These are phyloP conservation scores for Plumapathes pennacea DNA, from an alignment of 92 coral and sea anemone species.

Conservation along the genomic window DNA sequence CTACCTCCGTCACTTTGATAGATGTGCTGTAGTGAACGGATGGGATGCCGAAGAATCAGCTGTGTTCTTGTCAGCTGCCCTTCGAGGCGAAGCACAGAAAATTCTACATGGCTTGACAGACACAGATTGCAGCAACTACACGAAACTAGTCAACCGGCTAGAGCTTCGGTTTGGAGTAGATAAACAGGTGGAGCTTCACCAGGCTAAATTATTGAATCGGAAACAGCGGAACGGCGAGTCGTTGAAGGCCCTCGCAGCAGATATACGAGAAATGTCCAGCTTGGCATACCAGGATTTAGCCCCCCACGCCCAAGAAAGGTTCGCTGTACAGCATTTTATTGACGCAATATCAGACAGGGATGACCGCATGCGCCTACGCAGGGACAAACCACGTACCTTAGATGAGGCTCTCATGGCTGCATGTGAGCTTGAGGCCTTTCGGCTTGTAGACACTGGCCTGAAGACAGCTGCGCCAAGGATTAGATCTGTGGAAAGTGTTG, in stretches of 20 bases:
- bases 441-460: conserved; percentile 1
- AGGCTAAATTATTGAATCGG: conserved; percentile 38
- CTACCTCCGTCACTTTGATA: conserved; percentile 34
- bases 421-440: conserved; percentile 11
- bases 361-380: conserved; percentile 15
- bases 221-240: conserved; percentile 40
- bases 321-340: conserved; percentile 35
- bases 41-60: conserved; percentile 50
- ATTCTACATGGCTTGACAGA: conserved; percentile 28
- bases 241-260: conserved; percentile 31
- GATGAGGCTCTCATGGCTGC: conserved; percentile 24
- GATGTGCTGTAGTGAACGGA: conserved; percentile 35
- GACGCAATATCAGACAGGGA: conserved; percentile 28
- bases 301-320: conserved; percentile 33
- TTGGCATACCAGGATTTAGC: conserved; percentile 48
- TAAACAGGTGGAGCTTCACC: conserved; percentile 43
- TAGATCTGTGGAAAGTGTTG: conserved; percentile 1
- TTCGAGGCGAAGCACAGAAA: conserved; percentile 49
- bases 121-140: conserved; percentile 25
- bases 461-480: background rate
- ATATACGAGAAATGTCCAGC: conserved; percentile 16
- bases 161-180: conserved; percentile 38
- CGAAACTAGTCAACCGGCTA: conserved; percentile 25
- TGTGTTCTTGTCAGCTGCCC: conserved; percentile 40
- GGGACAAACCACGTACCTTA: conserved; percentile 25